Evolutionary conservation across 2,113 vertebrate genomes (phyloP).

Genomic region (Protomyctophum bolini): DNA sequence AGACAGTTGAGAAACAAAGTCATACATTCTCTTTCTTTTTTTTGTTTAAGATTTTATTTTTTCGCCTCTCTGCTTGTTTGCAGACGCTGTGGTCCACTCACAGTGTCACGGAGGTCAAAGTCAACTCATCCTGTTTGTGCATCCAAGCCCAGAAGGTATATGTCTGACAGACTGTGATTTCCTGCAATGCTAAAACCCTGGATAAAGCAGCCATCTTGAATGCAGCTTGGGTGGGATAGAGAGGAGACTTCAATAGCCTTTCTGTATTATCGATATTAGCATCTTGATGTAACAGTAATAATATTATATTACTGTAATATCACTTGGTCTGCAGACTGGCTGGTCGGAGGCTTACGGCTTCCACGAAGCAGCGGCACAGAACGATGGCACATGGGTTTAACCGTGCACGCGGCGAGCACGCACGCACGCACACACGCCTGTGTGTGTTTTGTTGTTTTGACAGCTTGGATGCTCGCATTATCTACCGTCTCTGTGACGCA

Average conservation of each 20-base stretch:
- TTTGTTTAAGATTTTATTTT: not conserved
- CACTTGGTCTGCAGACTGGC: slow-evolving; percentile 5
- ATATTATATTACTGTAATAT: no score
- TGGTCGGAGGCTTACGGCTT: not conserved
- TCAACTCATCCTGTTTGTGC: slow-evolving; percentile 40
- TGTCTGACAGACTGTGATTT: slow-evolving; percentile 55
- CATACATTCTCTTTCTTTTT: not conserved
- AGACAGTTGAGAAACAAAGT: not conserved
- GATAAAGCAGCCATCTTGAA: slow-evolving; percentile 32
- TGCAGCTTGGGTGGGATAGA: slow-evolving; percentile 47
- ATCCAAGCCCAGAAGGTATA: slow-evolving; percentile 45
- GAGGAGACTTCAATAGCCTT: slow-evolving; percentile 25
- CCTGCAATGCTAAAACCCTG: slow-evolving; percentile 53
- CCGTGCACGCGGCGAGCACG: no score
- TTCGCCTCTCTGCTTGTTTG: slow-evolving; percentile 1
- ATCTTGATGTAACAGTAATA: slow-evolving; percentile 11
- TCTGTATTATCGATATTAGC: slow-evolving; percentile 10
- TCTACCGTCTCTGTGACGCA: slow-evolving; percentile 15
- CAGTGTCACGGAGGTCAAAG: slow-evolving; percentile 41
- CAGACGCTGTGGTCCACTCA: slow-evolving; percentile 15
- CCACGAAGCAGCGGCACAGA: not conserved
- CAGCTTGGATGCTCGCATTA: slow-evolving; percentile 9
- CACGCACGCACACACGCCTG: not conserved
- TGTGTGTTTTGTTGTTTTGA: slow-evolving; percentile 14
- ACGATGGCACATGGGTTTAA: no score